These are phyloP conservation scores for Conger conger DNA, from an alignment of 2,113 vertebrate genomes.

Conservation along the genomic window DNA sequence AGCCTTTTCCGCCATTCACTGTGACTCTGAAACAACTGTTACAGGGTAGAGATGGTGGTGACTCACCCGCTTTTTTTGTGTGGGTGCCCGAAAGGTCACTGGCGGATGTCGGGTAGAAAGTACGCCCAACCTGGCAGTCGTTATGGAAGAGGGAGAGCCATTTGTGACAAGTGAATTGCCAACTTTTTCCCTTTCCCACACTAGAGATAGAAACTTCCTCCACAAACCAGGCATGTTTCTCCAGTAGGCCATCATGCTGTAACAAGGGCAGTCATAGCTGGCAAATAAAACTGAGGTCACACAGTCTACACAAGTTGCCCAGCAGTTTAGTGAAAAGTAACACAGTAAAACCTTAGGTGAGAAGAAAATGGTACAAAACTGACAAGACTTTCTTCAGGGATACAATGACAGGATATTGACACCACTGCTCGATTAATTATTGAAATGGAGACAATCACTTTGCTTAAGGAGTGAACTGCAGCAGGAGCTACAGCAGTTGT, in stretches of 20 bases:
- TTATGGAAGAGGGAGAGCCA: conserved; percentile 46
- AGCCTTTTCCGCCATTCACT: too few species aligned
- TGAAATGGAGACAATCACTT: conserved; percentile 42
- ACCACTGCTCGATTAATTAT: conserved; percentile 43
- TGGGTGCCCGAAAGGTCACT: conserved; percentile 13
- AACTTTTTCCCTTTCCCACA: conserved; percentile 34
- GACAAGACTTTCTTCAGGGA: not conserved
- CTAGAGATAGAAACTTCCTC: conserved; percentile 43
- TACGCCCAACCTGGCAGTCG: conserved; percentile 45
- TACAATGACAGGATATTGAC: conserved; percentile 32
- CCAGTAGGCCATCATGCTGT: conserved; percentile 43
- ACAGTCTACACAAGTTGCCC: not conserved
- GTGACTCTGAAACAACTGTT: not conserved
- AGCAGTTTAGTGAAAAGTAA: not conserved
- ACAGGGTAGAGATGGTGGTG: not conserved
- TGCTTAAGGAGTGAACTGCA: conserved; percentile 46
- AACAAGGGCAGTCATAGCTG: not conserved
- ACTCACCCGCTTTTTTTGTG: conserved; percentile 30
- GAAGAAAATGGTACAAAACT: not conserved
- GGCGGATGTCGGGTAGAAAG: conserved; percentile 24
- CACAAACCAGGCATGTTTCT: conserved; percentile 44
- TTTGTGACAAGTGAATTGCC: conserved; percentile 37
- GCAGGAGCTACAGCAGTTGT: conserved; percentile 26
- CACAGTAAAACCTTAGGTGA: not conserved
- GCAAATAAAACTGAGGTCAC: not conserved